Evolutionary conservation across 2,888 invertebrate genomes (phyloP), one percentile per base, ranked within the genome.

Genomic region (Neoscelio sp.): DNA sequence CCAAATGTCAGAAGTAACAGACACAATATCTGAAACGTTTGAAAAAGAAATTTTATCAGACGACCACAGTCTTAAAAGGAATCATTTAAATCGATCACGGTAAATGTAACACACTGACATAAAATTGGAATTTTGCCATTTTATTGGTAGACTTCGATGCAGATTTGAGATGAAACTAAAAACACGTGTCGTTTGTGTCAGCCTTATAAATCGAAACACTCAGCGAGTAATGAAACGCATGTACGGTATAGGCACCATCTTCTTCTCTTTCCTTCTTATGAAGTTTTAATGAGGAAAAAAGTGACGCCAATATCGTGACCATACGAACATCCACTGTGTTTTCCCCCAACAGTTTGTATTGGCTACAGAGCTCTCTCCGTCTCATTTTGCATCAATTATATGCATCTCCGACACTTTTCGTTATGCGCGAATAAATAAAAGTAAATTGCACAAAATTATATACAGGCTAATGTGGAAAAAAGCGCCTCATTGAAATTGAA

Each of bases 131-230:
- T 54, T 70, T 68, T 65, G 67, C 71, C 80, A 80, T 80, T 5
- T n/a, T n/a, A 20, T 50, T 10, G n/a, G 15, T 26, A 8, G 26
- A 62, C 64, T 62, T 70, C 71, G 58, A 10, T 33, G 71, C 26
- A 35, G 62, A 70, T 48, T 35, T 28, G 15, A 13, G 64, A 40
- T 44, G 33, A 38, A 68, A 80, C 80, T 80, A 78, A 75, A 78
- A 75, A 52, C 56, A 12, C 50, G 38, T 67, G 56, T 40, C 13
- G 60, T 56, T 58, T 46, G 48, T 56, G 30, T 35, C 62, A 23
- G 78, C 80, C 35, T 75, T 80, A 80, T 80, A 80, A 80, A 78
- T 71, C 78, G 58, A 78, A 73, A 80, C 62, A 75, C 58, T 75
- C 71, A 54, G 73, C n/a, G 80, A 71, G 62, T 67, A 68, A 67